Evolutionary conservation across 1,140 invertebrate genomes (phyloP), one percentile per base, ranked within the genome.

Genomic region (Drosophila punjabiensis): DNA sequence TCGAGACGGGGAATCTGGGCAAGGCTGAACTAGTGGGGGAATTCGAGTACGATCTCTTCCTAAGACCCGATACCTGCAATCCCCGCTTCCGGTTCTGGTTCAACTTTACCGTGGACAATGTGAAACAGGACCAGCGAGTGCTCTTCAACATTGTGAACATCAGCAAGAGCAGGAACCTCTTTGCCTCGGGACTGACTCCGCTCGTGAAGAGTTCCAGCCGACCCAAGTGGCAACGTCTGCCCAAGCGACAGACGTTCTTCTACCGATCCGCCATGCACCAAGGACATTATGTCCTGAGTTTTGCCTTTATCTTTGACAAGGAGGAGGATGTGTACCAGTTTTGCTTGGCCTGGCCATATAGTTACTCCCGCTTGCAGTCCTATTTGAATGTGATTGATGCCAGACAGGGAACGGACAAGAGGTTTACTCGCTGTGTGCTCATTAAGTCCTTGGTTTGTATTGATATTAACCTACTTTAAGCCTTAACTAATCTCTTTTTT

Each of bases 141-240:
- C 97, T 99, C 74, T 99, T 99, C 93, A 99, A 99, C 91, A 96
- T 99, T 59, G 98, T 99, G 3, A 99, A 99, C 94, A 96, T 99
- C 56, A 98, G 98, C 71, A 99, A 99, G 93, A 96, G 95, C 64
- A 96, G 96, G 66, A 98, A 97, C 86, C 94, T 99, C 10, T 99
- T 98, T 86, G 95, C 97, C 65, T 95, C 96, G 24, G 97, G 98
- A 1, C 97, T 99, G 96, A 98, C 98, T 9, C 98, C 99, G 0
- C 93, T 99, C 45, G 98, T 99, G 0, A 97, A 98, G 92, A 98
- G 98, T 37, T 96, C 97, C 1, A 98, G 96, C 79, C 94, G 97
- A 55, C 96, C 96, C n/a, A 97, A 97, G 94, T 99, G 98, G 98
- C 96, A 96, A 84, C 94, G 97, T 32, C 95, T 99, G 79, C 96